These are phyloP conservation scores for Perdita meconis DNA, from an alignment of 2,888 invertebrate genomes.

Conservation along the genomic window DNA sequence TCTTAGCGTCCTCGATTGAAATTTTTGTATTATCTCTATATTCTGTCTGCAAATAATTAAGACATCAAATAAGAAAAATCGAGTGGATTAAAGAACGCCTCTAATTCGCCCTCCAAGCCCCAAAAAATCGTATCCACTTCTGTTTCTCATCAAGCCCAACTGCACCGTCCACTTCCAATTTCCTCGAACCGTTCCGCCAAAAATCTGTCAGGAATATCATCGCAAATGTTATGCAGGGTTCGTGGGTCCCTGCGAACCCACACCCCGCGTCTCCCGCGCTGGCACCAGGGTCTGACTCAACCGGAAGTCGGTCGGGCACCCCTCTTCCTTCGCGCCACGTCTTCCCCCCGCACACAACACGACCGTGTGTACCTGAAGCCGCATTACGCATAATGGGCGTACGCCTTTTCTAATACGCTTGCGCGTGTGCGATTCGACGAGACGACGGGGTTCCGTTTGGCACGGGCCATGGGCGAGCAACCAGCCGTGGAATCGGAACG, in stretches of 20 bases:
- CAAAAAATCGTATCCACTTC: constrained; percentile 20
- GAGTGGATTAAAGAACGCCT: background rate
- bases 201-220: constrained; percentile 21
- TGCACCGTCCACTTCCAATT: too few species aligned
- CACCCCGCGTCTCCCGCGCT: constrained; percentile 64
- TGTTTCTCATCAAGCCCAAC: background rate
- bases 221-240: constrained; percentile 29
- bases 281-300: constrained; percentile 79
- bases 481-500: constrained; percentile 53
- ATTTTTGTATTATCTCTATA: too few species aligned
- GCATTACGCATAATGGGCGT: constrained; percentile 74
- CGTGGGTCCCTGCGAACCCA: constrained; percentile 59
- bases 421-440: constrained; percentile 50
- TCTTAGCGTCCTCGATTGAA: too few species aligned
- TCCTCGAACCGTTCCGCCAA: constrained; percentile 28
- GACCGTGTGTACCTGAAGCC: constrained; percentile 69
- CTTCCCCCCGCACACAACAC: constrained; percentile 64
- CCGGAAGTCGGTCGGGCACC: constrained; percentile 81
- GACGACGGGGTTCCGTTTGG: constrained; percentile 33
- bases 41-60: too few species aligned
- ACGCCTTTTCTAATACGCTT: constrained; percentile 59
- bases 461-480: constrained; percentile 49
- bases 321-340: constrained; percentile 70
- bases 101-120: background rate
- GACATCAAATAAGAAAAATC: too few species aligned